Base-by-base conservation (phyloP, 1,140 invertebrate genomes). In the Phthorimaea operculella region DNA sequence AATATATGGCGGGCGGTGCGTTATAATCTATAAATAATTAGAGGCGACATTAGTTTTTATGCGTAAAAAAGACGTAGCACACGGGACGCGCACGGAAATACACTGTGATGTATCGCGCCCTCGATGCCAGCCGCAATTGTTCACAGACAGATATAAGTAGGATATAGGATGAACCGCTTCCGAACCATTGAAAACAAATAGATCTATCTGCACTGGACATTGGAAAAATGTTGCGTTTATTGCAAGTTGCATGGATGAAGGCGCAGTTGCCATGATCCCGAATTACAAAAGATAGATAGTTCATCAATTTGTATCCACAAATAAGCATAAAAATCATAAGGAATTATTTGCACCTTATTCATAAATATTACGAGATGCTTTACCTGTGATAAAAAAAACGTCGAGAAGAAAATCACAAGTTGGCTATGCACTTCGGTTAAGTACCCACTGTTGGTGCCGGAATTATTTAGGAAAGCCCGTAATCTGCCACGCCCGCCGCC, bases 11-110 rank as follows among this genome's bases (percentile, higher is more conserved):
- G 68, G 68, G 70, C 80, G 79, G 77, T 75, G 67, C 76, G 78
- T 79, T 83, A 72, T 79, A 77, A 81, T 84, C 81, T 82, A 84
- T 82, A 84, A 84, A 84, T 84, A 84, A 84, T 84, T 82, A 84
- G 75, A 76, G 72, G 68, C 66, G 81, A 77, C 78, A 81, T 82
- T 81, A 76, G 79, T 84, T 82, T 84, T 84, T 84, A 78, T 76
- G 74, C 70, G 70, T 82, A 83, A 82, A 84, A 83, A 84, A 83
- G 76, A 79, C 64, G 70, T 68, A 68, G 64, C 61, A 61, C 50
- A 66, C 62, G 66, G 63, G 68, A 70, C 68, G 60, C 55, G 74
- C 63, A 77, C 81, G 72, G 70, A 84, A 82, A 82, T 82, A 83
- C 66, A 61, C 55, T 54, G 65, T 80, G 76, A 82, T 82, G 68